Evolutionary conservation across 1,140 invertebrate genomes (phyloP), one percentile per base, ranked within the genome.

Genomic region (Drosophila gunungcola): DNA sequence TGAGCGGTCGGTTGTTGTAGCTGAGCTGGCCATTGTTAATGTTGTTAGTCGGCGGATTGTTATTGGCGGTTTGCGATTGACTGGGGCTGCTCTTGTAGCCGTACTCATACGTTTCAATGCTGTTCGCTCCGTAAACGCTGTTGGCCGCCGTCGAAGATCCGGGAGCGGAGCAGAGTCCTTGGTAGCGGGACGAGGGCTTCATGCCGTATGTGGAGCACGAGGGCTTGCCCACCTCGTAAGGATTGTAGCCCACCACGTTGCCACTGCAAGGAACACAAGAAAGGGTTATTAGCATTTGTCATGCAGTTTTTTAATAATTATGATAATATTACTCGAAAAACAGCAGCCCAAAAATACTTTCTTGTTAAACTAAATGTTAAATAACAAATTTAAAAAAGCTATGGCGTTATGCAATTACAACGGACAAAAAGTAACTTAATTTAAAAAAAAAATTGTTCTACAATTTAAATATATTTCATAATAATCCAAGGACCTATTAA

Each of bases 191-290:
- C 4, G 96, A 97, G 58, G 95, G 94, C 16, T 93, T 93, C 77
- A 96, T 94, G 75, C 96, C 95, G 80, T 94, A 95, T 48, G 92
- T 93, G 58, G 94, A 94, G 93, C 96, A 97, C 43, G 95, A 94
- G 16, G 96, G 96, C 85, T 94, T 94, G 41, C 96, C 96, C 61
- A 94, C 95, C 91, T 95, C 94, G 92, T 97, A 97, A 9, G 96
- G 96, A 60, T 94, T 94, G 70, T 94, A 94, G 51, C 96, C 96
- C 52, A 96, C 93, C 38, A 97, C 94, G 81, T 97, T 97, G 57
- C 96, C 96, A 73, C 95, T 96, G 91, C 13, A 92, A 91, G 10
- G 56, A 0, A 32, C 25, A 11, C 46, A 29, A 2, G 3, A 13
- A 32, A 0, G 63, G 0, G 58, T 27, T 3, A 10, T 63, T 13